Evolutionary conservation across 2,888 invertebrate species (phyloP), one percentile per base, ranked within the genome.

Genomic region (Fissipunctia ypsillon): DNA sequence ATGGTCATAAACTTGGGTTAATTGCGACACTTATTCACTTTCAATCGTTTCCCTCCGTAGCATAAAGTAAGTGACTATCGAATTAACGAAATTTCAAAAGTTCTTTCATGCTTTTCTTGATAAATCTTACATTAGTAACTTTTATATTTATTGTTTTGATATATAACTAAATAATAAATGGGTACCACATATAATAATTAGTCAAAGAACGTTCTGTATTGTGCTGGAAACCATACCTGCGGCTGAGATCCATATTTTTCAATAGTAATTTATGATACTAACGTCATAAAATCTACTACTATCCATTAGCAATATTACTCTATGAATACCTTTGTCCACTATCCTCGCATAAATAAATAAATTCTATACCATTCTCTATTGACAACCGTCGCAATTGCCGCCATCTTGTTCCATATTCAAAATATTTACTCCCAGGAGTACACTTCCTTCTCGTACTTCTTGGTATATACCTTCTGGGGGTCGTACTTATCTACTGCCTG

Each of bases 401-500:
- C 48, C 31, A 64, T 71, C 3, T 71, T 70, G 57, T 63, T 81
- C 50, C 0, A 22, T n/a, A 16, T 35, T 61, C 2, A 63, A 57
- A 67, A 41, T 38, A 19, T 50, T 79, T 78, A 83, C 52, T 84
- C 76, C 25, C 64, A 79, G 14, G 80, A 63, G 3, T 75, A 10
- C 0, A 95, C 84, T 78, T 95, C 94, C 9, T 91, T 89, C 69
- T 95, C 94, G 72, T 96, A 96, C 74, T 91, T 95, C 38, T 85
- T 88, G 1, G 92, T 91, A 84, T 95, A 96, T 0, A 89, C 89
- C 89, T 19, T 93, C 84, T 0, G 94, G 93, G 76, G 75, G 74
- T 96, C 96, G 81, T 95, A 96, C 80, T 94, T 96, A 6, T 92
- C 88, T 0, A 94, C 92, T 5, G 96, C 90, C 69, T 93, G 88